Conservation (phyloP, 2,888 invertebrate genomes). For the Dicyrtoma fusca region DNA sequence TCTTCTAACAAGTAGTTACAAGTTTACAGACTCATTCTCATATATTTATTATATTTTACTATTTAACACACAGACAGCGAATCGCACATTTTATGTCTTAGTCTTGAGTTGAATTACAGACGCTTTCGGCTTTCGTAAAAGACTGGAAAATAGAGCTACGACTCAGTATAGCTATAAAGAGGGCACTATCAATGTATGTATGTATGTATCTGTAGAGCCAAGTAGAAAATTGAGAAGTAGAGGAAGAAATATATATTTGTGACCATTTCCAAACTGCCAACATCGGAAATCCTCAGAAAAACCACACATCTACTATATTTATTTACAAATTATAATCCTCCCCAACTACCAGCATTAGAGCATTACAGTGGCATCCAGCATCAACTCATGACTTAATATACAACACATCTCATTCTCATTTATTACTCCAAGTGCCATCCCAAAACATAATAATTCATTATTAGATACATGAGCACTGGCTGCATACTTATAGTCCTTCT, state of each 20-base stretch:
- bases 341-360: neutral
- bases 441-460: slow-evolving; percentile 12
- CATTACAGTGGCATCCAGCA: no score
- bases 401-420: slow-evolving; percentile 2
- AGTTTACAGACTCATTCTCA: neutral
- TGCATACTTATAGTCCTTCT: neutral
- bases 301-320: slow-evolving; percentile 32
- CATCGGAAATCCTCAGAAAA: slow-evolving; percentile 25
- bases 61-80: no score
- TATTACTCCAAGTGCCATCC: neutral
- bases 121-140: no score
- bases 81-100: no score
- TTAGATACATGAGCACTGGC: neutral
- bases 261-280: slow-evolving; percentile 19
- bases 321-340: slow-evolving; percentile 26
- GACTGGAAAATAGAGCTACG: no score
- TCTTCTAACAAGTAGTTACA: neutral
- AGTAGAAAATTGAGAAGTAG: neutral
- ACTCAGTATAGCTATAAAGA: no score
- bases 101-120: no score
- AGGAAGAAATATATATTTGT: neutral
- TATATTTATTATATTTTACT: neutral
- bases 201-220: no score
- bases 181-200: no score
- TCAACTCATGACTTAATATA: neutral